Evolutionary conservation across 2,797 vertebrate genomes (phyloP).

Genomic region (Phalanger gymnotis): DNA sequence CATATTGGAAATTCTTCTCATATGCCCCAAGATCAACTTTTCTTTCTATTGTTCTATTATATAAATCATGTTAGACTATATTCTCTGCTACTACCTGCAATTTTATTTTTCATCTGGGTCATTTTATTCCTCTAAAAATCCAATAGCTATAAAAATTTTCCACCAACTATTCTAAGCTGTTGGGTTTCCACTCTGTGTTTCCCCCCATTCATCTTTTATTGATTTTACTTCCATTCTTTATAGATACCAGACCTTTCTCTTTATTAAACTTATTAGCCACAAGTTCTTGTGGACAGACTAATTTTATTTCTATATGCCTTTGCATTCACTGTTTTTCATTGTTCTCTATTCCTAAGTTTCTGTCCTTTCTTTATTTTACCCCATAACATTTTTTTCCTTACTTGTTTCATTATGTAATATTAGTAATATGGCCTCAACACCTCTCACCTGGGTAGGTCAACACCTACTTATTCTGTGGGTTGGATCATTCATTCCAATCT

Average conservation of each 20-base stretch:
- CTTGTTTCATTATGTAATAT: not conserved
- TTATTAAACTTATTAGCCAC: not conserved
- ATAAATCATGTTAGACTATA: not conserved
- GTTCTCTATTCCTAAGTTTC: not conserved
- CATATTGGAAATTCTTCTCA: no score
- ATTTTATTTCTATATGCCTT: not conserved
- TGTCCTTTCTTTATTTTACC: not conserved
- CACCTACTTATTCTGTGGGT: not conserved
- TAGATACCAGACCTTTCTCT: not conserved
- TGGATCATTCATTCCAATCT: not conserved
- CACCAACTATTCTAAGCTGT: not conserved
- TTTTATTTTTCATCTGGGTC: not conserved
- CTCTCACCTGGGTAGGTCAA: not conserved
- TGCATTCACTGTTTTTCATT: not conserved
- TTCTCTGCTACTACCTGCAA: not conserved
- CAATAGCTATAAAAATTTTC: not conserved
- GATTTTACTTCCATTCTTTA: not conserved
- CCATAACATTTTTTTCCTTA: not conserved
- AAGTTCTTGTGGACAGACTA: not conserved
- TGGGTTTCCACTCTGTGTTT: not conserved
- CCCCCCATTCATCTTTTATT: not conserved
- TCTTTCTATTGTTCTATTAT: not conserved
- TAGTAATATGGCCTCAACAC: not conserved
- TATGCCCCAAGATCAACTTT: not conserved
- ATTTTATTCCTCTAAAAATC: not conserved